Evolutionary conservation across 2,888 invertebrate species (phyloP).

Genomic region (Odontothrips loti): DNA sequence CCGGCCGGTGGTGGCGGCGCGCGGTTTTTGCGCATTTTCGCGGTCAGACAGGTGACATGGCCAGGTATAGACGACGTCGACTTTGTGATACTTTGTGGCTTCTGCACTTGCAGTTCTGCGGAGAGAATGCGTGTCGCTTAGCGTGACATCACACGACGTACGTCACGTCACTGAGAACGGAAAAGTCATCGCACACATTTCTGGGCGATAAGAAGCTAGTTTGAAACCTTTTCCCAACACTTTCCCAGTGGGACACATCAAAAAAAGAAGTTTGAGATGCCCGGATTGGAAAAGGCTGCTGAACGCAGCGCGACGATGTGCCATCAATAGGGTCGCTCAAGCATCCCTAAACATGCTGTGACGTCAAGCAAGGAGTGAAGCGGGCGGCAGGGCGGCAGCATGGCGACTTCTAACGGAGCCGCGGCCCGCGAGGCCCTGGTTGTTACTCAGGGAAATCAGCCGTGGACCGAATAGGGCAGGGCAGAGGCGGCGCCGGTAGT

Average conservation of each 20-base stretch:
- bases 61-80: not conserved
- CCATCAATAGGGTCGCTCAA: constrained; percentile 1
- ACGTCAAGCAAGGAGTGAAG: not conserved
- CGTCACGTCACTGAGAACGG: no score
- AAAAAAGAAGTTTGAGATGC: not conserved
- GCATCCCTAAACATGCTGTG: constrained; percentile 26
- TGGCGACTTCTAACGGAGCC: constrained; percentile 2
- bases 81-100: not conserved
- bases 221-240: no score
- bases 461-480: constrained; percentile 1
- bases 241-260: no score
- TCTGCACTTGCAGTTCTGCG: not conserved
- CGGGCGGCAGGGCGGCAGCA: not conserved
- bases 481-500: not conserved
- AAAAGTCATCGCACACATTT: no score
- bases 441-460: constrained; percentile 1
- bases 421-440: not conserved
- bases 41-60: not conserved
- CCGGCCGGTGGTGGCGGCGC: not conserved
- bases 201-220: no score
- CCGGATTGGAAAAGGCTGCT: not conserved
- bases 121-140: not conserved
- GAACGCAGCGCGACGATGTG: no score
- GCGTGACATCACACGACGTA: not conserved
- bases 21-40: not conserved